Evolutionary conservation across 2,113 vertebrate species (phyloP).

Genomic region (Rallus limicola): DNA sequence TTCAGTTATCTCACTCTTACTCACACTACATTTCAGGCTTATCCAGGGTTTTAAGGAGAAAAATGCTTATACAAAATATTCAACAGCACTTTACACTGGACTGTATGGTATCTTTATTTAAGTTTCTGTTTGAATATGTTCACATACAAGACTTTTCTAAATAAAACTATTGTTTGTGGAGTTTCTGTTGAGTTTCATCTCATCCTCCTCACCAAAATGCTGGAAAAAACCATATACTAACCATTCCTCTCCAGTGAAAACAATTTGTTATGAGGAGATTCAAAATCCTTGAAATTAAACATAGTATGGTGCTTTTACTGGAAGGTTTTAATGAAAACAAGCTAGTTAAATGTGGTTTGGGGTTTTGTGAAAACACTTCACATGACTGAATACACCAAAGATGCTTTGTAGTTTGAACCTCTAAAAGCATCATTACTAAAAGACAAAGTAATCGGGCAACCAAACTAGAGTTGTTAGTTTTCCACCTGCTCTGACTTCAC

Average conservation of each 20-base stretch:
- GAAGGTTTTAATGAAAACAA: not conserved
- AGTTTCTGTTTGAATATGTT: not conserved
- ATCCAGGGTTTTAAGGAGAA: not conserved
- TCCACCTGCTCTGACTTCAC: not conserved
- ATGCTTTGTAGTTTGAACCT: not conserved
- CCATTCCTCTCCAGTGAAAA: not conserved
- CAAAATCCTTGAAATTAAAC: not conserved
- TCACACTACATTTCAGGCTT: accelerated
- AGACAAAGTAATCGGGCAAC: not conserved
- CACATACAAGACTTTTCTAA: not conserved
- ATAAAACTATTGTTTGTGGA: not conserved
- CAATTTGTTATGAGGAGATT: not conserved
- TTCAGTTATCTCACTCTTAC: not conserved
- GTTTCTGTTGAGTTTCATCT: not conserved
- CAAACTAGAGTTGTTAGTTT: not conserved
- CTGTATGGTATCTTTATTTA: not conserved
- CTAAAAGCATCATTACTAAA: not conserved
- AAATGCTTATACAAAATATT: not conserved
- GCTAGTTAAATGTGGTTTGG: not conserved
- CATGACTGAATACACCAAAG: not conserved
- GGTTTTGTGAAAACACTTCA: not conserved
- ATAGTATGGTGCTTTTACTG: not conserved
- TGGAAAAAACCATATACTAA: not conserved
- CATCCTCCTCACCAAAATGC: not conserved
- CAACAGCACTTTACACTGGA: not conserved